A percentile compares a stretch with the other conserved stretches of the same genome.
Evolutionary conservation across 2,888 invertebrate species (phyloP).

Genomic region (Punctoribates punctum): DNA sequence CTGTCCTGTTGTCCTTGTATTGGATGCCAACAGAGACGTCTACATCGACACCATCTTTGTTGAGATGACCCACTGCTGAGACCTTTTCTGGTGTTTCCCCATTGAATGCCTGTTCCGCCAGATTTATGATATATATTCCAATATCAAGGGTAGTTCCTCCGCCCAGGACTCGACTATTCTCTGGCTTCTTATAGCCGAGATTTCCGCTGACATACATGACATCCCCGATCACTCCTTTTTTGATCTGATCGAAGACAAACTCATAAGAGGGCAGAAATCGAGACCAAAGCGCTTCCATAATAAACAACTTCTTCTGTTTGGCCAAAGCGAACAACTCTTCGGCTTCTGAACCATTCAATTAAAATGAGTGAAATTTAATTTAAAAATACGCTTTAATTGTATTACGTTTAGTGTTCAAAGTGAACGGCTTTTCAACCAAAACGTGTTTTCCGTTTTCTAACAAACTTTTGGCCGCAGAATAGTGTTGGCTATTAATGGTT

Average conservation of each 20-base stretch:
- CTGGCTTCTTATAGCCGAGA: slow-evolving; percentile 62
- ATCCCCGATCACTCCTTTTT: slow-evolving; percentile 66
- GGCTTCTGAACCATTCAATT: slow-evolving; percentile 59
- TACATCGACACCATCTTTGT: slow-evolving; percentile 66
- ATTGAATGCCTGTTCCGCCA: slow-evolving; percentile 65
- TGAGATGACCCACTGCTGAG: slow-evolving; percentile 66
- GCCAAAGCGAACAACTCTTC: slow-evolving; percentile 65
- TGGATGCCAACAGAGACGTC: slow-evolving; percentile 63
- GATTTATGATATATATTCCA: slow-evolving; percentile 72
- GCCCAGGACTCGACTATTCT: slow-evolving; percentile 59
- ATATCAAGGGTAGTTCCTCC: slow-evolving; percentile 72
- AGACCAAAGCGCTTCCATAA: slow-evolving; percentile 87
- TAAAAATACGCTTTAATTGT: neutral
- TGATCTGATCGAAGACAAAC: slow-evolving; percentile 60
- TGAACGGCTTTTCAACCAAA: slow-evolving; percentile 84
- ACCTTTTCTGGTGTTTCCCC: slow-evolving; percentile 67
- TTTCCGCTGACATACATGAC: slow-evolving; percentile 62
- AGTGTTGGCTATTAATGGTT: slow-evolving; percentile 70
- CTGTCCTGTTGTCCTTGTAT: slow-evolving; percentile 64
- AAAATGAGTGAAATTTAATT: neutral
- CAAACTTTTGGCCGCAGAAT: slow-evolving; percentile 66
- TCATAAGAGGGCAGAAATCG: slow-evolving; percentile 73
- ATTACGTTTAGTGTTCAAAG: slow-evolving; percentile 61
- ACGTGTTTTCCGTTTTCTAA: slow-evolving; percentile 78
- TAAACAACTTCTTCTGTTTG: slow-evolving; percentile 66